A percentile compares a stretch with the other conserved stretches of the same genome.
phyloP scores from a whole-genome alignment of 2,888 invertebrate species.

The Pseudococcus jackbeardsleyi region DNA sequence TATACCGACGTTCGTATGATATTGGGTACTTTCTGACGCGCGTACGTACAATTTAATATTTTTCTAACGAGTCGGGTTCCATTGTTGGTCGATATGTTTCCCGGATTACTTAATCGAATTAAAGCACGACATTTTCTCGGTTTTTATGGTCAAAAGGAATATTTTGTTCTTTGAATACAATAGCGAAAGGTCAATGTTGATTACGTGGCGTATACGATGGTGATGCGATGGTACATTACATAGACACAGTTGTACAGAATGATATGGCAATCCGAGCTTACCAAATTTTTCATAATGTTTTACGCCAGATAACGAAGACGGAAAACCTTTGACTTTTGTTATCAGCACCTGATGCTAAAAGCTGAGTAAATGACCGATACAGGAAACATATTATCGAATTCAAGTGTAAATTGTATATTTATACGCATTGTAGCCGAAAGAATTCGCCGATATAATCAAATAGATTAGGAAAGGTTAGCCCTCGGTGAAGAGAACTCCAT shows the following conservation, averaged over 20 bases:
- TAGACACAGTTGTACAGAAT: no score
- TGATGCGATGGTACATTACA: no score
- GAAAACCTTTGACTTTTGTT: slow-evolving; percentile 39
- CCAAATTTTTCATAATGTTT: not conserved
- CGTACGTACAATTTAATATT: slow-evolving; percentile 27
- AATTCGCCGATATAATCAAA: slow-evolving; percentile 21
- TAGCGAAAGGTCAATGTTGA: slow-evolving; percentile 30
- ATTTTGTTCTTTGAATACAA: slow-evolving; percentile 8
- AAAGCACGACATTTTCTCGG: slow-evolving; percentile 44
- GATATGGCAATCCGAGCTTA: not conserved
- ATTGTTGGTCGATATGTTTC: slow-evolving; percentile 14
- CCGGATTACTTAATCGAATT: slow-evolving; percentile 34
- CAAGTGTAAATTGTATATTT: not conserved
- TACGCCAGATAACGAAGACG: slow-evolving; percentile 10
- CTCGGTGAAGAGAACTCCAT: not conserved
- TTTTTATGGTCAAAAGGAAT: slow-evolving; percentile 6
- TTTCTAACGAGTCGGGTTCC: slow-evolving; percentile 28
- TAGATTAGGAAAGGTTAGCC: not conserved
- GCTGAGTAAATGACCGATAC: slow-evolving; percentile 45
- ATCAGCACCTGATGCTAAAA: not conserved
- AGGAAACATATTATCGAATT: slow-evolving; percentile 39
- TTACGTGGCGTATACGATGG: not conserved
- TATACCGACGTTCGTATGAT: not conserved
- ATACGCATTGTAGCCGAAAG: not conserved
- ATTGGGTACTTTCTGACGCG: not conserved